A percentile compares a stretch with the other conserved stretches of the same genome.
Conservation (phyloP, 2,888 invertebrate species). For the Tiphia femorata region DNA sequence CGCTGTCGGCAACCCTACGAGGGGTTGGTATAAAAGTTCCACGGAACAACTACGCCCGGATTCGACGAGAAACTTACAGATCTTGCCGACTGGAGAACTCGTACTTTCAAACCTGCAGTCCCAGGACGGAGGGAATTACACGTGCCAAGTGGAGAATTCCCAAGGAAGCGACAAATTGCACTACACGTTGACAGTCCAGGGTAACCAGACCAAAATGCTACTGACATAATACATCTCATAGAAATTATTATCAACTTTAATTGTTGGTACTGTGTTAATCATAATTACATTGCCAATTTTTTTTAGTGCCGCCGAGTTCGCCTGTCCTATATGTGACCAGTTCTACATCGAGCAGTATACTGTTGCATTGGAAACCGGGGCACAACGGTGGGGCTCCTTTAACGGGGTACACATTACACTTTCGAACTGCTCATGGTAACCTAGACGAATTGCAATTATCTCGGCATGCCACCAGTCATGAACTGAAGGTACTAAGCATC, state of each 20-base stretch:
- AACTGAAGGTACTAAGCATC: slow-evolving; percentile 74
- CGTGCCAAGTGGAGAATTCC: slow-evolving; percentile 79
- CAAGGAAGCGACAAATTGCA: slow-evolving; percentile 78
- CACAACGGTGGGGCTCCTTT: slow-evolving; percentile 79
- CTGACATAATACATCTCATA: not conserved
- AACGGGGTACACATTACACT: slow-evolving; percentile 78
- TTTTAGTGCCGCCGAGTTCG: slow-evolving; percentile 78
- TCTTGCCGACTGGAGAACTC: slow-evolving; percentile 77
- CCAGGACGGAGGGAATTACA: slow-evolving; percentile 79
- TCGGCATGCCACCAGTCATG: slow-evolving; percentile 77
- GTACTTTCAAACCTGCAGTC: slow-evolving; percentile 76
- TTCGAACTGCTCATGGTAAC: slow-evolving; percentile 76
- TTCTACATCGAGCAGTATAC: slow-evolving; percentile 81
- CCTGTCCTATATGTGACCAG: slow-evolving; percentile 82
- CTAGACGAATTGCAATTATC: slow-evolving; percentile 77
- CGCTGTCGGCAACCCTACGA: slow-evolving; percentile 75
- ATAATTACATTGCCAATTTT: not conserved
- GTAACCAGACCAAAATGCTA: too few species aligned
- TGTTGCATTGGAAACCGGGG: slow-evolving; percentile 82
- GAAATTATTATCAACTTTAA: not conserved
- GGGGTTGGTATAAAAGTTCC: slow-evolving; percentile 77
- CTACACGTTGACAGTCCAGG: slow-evolving; percentile 77
- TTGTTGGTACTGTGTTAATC: not conserved
- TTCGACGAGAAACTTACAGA: slow-evolving; percentile 74
- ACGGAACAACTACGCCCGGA: slow-evolving; percentile 72